phyloP scores from a whole-genome alignment of 1,140 invertebrate species.

The Trichonephila clavipes region DNA sequence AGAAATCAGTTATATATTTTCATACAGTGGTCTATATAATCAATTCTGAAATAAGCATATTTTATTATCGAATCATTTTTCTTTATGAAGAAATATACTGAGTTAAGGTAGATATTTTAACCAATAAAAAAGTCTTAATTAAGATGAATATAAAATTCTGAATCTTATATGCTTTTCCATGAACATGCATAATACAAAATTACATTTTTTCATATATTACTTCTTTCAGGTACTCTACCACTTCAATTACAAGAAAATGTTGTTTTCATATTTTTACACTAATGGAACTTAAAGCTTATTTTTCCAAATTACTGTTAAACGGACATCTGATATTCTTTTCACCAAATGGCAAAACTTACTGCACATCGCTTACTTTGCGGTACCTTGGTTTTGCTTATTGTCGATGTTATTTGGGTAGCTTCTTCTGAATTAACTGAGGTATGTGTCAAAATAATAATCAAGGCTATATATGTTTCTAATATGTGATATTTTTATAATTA shows the following conservation, averaged over 20 bases:
- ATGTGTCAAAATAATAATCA: neutral
- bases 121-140: too few species aligned
- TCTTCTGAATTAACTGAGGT: conserved; percentile 93
- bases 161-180: neutral
- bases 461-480: too few species aligned
- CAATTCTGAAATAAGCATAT: too few species aligned
- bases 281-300: conserved; percentile 16
- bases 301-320: neutral
- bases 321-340: neutral
- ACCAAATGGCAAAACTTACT: conserved; percentile 80
- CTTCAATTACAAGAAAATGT: neutral
- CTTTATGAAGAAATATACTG: too few species aligned
- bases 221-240: neutral
- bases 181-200: neutral
- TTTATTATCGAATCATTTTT: too few species aligned
- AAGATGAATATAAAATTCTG: too few species aligned
- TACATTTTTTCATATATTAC: neutral
- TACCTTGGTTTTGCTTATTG: conserved; percentile 88
- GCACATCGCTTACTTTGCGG: conserved; percentile 89
- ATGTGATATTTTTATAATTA: too few species aligned
- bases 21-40: too few species aligned
- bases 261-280: neutral
- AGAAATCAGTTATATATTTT: too few species aligned
- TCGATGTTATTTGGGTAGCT: conserved; percentile 93
- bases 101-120: too few species aligned